Percentiles rank a stretch among this genome's conserved stretches.
Evolutionary conservation across 2,113 vertebrate species (phyloP).

Genomic region (Leptosomus discolor): DNA sequence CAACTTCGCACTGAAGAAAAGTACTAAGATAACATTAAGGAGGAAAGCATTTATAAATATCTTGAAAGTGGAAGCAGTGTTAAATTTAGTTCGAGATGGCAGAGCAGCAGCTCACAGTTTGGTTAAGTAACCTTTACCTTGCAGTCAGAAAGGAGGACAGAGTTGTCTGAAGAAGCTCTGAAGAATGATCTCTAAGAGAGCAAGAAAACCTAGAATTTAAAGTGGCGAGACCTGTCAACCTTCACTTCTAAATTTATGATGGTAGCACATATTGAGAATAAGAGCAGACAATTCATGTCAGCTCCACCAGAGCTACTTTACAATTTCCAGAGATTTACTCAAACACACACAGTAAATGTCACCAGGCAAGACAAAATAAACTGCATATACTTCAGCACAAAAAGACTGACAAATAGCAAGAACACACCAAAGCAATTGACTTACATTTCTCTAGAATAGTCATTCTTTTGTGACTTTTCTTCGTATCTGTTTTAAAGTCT

Average conservation of each 20-base stretch:
- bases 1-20: neutral
- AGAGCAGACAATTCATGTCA: neutral
- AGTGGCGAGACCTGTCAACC: neutral
- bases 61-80: neutral
- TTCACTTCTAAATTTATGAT: accelerated
- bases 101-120: neutral
- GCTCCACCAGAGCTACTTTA: neutral
- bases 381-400: neutral
- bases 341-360: neutral
- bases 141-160: neutral
- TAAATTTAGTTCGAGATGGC: neutral
- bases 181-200: neutral
- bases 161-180: neutral
- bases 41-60: conserved; percentile 7
- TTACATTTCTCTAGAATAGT: neutral
- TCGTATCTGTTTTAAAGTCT: neutral
- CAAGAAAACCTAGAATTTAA: neutral
- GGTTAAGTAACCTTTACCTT: neutral
- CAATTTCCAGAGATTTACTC: neutral
- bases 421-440: neutral
- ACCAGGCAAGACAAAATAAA: neutral
- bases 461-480: neutral
- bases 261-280: neutral
- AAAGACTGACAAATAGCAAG: neutral
- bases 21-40: neutral